These are phyloP conservation scores for Liasis olivaceus DNA, from an alignment of 2,797 vertebrate genomes.

Conservation along the genomic window DNA sequence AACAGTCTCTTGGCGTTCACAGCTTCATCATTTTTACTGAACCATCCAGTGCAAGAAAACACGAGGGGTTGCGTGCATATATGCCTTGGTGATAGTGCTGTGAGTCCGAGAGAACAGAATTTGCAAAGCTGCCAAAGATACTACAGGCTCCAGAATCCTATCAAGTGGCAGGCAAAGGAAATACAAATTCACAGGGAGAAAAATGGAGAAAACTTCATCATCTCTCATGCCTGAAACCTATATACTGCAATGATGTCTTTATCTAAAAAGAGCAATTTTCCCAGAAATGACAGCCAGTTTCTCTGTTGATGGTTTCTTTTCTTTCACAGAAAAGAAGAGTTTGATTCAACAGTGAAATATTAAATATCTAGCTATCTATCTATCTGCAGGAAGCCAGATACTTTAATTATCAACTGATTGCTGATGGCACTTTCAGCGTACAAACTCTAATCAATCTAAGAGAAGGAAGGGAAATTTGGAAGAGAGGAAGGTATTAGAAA, in stretches of 20 bases:
- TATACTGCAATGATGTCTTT: slow-evolving; percentile 12
- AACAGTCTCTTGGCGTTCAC: slow-evolving; percentile 54
- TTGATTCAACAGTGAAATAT: slow-evolving; percentile 5
- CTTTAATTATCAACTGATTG: neutral
- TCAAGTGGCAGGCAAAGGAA: neutral
- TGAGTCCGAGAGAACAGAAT: neutral
- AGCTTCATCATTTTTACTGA: slow-evolving; percentile 59
- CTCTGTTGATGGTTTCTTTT: neutral
- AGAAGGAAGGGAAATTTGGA: no score
- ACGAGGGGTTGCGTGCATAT: neutral
- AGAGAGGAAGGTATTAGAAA: neutral
- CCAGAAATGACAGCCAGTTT: slow-evolving; percentile 1
- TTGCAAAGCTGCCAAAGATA: slow-evolving; percentile 8
- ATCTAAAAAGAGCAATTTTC: neutral
- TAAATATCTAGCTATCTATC: neutral
- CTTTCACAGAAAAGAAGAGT: neutral
- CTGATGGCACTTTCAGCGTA: neutral
- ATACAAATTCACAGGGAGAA: neutral
- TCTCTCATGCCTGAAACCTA: neutral
- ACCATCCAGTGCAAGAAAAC: neutral
- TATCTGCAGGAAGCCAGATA: neutral
- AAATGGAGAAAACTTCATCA: neutral
- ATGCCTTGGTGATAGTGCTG: neutral
- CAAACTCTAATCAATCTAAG: neutral
- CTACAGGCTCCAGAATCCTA: slow-evolving; percentile 8